Percentiles rank a stretch among this genome's conserved stretches.
phyloP scores from a whole-genome alignment of 2,797 vertebrate species.

The Acanthurus lineatus region DNA sequence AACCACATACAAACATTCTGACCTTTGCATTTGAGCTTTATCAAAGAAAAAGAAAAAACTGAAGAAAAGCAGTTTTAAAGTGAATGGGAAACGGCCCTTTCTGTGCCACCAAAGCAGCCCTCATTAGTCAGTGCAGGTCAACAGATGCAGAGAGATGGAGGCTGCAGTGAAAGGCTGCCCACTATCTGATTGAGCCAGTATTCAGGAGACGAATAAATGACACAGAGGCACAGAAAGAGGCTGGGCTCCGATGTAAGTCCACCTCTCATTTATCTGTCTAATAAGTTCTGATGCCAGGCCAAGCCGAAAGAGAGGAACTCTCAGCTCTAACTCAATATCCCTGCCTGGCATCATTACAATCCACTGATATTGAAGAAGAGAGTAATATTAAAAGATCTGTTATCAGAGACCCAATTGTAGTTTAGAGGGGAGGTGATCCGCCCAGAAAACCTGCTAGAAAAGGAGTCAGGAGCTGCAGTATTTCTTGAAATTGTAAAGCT shows the following conservation, averaged over 20 bases:
- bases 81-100: constrained; percentile 24
- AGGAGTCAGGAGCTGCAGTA: constrained; percentile 17
- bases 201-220: constrained; percentile 67
- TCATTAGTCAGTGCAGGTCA: constrained; percentile 44
- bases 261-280: constrained; percentile 76
- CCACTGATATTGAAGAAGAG: constrained; percentile 54
- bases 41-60: constrained; percentile 12
- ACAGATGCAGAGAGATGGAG: constrained; percentile 61
- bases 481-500: constrained; percentile 14
- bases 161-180: constrained; percentile 32
- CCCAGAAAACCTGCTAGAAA: constrained; percentile 39
- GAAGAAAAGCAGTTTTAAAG: constrained; percentile 40
- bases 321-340: constrained; percentile 66
- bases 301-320: constrained; percentile 59
- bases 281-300: constrained; percentile 66
- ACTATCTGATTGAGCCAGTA: constrained; percentile 72
- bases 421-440: constrained; percentile 20
- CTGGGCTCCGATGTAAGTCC: constrained; percentile 24
- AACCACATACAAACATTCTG: constrained; percentile 3
- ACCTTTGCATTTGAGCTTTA: constrained; percentile 24
- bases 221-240: constrained; percentile 47
- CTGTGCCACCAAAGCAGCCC: constrained; percentile 6
- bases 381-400: constrained; percentile 79
- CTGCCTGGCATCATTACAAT: constrained; percentile 57
- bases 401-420: constrained; percentile 61